These are phyloP conservation scores for Andrena fulva DNA, from an alignment of 2,888 invertebrate genomes.

Conservation along the genomic window DNA sequence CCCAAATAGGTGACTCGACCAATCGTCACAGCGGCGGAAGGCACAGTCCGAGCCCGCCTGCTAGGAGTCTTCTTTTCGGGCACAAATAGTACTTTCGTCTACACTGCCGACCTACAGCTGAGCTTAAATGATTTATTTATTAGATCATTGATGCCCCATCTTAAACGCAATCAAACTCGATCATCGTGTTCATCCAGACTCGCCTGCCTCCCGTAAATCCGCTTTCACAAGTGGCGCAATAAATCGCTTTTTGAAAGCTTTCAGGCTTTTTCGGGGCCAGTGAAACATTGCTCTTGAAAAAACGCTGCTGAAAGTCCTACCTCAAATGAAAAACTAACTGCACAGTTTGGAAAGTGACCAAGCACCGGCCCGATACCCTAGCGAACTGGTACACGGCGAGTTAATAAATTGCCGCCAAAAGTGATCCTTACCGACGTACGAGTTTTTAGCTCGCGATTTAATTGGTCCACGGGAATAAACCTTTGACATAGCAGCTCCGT, in stretches of 20 bases:
- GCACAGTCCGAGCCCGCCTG: too few species aligned
- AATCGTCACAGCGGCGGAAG: too few species aligned
- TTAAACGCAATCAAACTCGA: slow-evolving; percentile 11
- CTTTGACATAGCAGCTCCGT: neutral
- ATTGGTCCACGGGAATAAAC: neutral
- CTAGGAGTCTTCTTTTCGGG: too few species aligned
- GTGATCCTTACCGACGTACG: neutral
- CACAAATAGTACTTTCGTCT: too few species aligned
- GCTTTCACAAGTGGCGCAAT: slow-evolving; percentile 19
- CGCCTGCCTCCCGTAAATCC: slow-evolving; percentile 18
- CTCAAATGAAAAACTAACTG: slow-evolving; percentile 28
- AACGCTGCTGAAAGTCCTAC: slow-evolving; percentile 8
- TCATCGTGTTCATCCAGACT: slow-evolving; percentile 6
- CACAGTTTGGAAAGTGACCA: slow-evolving; percentile 21
- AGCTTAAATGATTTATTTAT: neutral
- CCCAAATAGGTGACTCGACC: too few species aligned
- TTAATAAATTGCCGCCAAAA: slow-evolving; percentile 13
- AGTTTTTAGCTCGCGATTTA: neutral
- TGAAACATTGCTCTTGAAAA: slow-evolving; percentile 21
- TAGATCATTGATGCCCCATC: neutral
- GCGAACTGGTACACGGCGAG: slow-evolving; percentile 11
- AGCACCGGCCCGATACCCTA: slow-evolving; percentile 15
- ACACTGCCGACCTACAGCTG: neutral
- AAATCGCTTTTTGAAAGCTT: slow-evolving; percentile 43
- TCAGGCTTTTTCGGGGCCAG: slow-evolving; percentile 19